Percentiles rank a stretch among this genome's conserved stretches.
phyloP scores from a whole-genome alignment of 1,140 invertebrate genomes.

The Panonychus citri region DNA sequence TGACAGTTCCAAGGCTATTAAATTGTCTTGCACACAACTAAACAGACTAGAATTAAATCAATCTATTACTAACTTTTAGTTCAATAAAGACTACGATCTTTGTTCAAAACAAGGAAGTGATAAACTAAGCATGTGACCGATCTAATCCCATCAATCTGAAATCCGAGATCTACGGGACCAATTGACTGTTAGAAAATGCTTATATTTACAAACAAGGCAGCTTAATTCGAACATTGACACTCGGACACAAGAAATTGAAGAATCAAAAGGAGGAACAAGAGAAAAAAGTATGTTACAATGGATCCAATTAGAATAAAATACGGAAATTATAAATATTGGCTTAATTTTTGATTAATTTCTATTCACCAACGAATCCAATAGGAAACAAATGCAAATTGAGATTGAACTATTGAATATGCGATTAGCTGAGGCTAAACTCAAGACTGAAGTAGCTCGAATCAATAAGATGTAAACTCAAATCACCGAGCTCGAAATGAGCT shows the following conservation, averaged over 20 bases:
- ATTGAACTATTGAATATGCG: conserved; percentile 83
- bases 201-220: conserved; percentile 67
- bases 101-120: conserved; percentile 71
- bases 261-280: conserved; percentile 66
- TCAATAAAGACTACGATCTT: conserved; percentile 69
- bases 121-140: conserved; percentile 66
- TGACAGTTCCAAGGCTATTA: too few species aligned
- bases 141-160: conserved; percentile 56
- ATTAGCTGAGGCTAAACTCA: conserved; percentile 74
- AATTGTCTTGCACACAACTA: too few species aligned
- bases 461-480: conserved; percentile 95
- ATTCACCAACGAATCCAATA: background rate
- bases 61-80: too few species aligned
- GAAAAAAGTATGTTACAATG: conserved; percentile 88
- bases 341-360: background rate
- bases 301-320: conserved; percentile 13
- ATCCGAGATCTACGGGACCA: conserved; percentile 57
- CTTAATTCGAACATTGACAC: conserved; percentile 58
- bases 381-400: conserved; percentile 83
- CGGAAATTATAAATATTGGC: background rate
- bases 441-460: conserved; percentile 80
- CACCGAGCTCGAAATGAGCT: conserved; percentile 80
- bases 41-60: too few species aligned
- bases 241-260: conserved; percentile 78
- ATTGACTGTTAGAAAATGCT: conserved; percentile 59